Percentiles rank a stretch among this genome's conserved stretches.
Evolutionary conservation across 2,888 invertebrate genomes (phyloP).

Genomic region (Rotaria macrura): DNA sequence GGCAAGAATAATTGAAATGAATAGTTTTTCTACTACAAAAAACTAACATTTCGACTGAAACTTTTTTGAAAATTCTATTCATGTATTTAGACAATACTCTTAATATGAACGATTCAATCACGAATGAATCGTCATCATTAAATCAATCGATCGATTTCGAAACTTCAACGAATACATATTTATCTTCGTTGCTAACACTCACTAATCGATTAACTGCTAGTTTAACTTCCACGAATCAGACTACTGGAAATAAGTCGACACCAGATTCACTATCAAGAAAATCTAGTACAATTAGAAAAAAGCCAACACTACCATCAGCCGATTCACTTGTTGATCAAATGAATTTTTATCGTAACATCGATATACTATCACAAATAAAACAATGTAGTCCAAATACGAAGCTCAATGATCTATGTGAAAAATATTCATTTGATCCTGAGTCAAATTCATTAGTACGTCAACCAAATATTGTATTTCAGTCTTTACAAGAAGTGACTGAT

Average conservation of each 20-base stretch:
- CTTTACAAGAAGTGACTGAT: background rate
- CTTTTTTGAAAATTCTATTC: no score
- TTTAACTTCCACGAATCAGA: no score
- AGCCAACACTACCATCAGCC: no score
- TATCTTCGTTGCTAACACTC: background rate
- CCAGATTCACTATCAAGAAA: no score
- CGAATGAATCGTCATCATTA: background rate
- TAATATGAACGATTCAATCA: background rate
- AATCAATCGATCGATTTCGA: background rate
- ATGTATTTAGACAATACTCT: background rate
- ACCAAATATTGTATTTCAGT: background rate
- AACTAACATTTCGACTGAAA: no score
- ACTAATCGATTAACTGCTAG: background rate
- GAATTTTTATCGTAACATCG: background rate
- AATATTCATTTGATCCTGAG: background rate
- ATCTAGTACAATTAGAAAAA: no score
- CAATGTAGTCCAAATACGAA: background rate
- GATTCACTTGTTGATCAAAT: background rate
- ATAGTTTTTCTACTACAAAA: no score
- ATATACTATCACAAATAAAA: background rate
- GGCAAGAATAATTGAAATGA: no score
- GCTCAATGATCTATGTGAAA: background rate
- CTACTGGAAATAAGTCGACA: no score
- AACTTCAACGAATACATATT: background rate
- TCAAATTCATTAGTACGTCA: background rate